phyloP scores from a whole-genome alignment of 1,140 invertebrate genomes.

The Lysiphlebus fabarum region DNA sequence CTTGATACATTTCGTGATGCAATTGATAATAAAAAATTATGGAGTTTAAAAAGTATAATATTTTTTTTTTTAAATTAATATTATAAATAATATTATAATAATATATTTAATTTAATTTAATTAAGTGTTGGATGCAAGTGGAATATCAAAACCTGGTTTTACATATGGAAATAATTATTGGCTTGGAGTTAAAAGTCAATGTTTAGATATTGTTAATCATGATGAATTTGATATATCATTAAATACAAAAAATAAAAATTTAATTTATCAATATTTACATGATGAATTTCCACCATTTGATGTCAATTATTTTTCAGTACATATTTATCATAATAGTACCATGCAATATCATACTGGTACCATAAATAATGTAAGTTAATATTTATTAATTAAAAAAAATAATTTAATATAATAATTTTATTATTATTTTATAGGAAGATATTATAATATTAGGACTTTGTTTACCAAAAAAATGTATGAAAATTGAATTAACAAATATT shows the following conservation, averaged over 20 bases:
- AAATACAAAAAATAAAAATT: constrained; percentile 34
- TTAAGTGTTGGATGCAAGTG: constrained; percentile 56
- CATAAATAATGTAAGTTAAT: constrained; percentile 44
- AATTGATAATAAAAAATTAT: constrained; percentile 36
- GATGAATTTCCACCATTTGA: constrained; percentile 49
- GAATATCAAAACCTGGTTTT: constrained; percentile 48
- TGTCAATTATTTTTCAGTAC: constrained; percentile 45
- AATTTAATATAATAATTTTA: constrained; percentile 7
- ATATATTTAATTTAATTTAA: constrained; percentile 4
- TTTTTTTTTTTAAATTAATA: constrained; percentile 20
- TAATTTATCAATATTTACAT: constrained; percentile 30
- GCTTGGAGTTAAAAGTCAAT: constrained; percentile 50
- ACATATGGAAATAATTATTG: constrained; percentile 56
- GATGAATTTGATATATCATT: constrained; percentile 34
- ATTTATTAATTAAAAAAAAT: constrained; percentile 1
- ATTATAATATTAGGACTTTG: constrained; percentile 45
- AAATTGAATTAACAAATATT: constrained; percentile 31
- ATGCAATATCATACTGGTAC: constrained; percentile 46
- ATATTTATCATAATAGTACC: constrained; percentile 51
- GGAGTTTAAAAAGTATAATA: constrained; percentile 46
- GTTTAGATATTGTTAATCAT: constrained; percentile 38
- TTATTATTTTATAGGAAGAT: constrained; percentile 35
- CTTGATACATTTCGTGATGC: constrained; percentile 33
- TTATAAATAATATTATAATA: background rate
- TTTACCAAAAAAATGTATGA: constrained; percentile 42